These are phyloP conservation scores for Danio tinwini DNA, from an alignment of 2,797 vertebrate genomes.

Conservation along the genomic window DNA sequence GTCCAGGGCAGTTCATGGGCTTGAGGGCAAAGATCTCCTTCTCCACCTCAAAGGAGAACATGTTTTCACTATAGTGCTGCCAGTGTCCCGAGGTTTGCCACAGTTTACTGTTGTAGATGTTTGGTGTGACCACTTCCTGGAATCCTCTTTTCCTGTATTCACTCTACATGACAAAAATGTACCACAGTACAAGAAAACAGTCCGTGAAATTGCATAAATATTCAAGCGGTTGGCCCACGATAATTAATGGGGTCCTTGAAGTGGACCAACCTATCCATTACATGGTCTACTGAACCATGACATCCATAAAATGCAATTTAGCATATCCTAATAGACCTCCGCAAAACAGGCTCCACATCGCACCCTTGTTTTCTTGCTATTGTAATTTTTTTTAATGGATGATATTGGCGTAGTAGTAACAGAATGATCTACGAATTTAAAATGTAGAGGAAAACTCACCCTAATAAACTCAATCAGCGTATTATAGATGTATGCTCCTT, in stretches of 20 bases:
- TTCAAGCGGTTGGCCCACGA: constrained; percentile 30
- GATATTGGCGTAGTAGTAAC: constrained; percentile 18
- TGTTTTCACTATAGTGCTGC: constrained; percentile 98
- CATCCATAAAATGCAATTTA: constrained; percentile 46
- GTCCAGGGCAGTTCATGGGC: constrained; percentile 98
- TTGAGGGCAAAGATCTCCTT: constrained; percentile 97
- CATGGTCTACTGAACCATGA: constrained; percentile 43
- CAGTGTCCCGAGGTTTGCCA: constrained; percentile 98
- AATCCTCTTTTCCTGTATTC: constrained; percentile 94
- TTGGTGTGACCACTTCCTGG: constrained; percentile 95
- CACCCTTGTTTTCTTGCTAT: constrained; percentile 16
- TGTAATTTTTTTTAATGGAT: constrained; percentile 29
- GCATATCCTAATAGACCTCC: constrained; percentile 32
- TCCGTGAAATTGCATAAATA: constrained; percentile 22
- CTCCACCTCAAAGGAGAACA: constrained; percentile 97
- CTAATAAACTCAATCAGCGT: constrained; percentile 90
- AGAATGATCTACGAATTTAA: constrained; percentile 26
- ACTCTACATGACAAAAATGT: constrained; percentile 73
- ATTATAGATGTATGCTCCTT: constrained; percentile 96
- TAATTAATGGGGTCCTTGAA: constrained; percentile 38
- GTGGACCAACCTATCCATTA: constrained; percentile 43
- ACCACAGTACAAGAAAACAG: neutral
- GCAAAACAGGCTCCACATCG: neutral
- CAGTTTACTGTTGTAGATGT: constrained; percentile 96
- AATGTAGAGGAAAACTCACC: constrained; percentile 78